Percentiles rank a stretch among this genome's conserved stretches.
phyloP scores from a whole-genome alignment of 2,888 invertebrate genomes.

The Hyppa rectilinea region DNA sequence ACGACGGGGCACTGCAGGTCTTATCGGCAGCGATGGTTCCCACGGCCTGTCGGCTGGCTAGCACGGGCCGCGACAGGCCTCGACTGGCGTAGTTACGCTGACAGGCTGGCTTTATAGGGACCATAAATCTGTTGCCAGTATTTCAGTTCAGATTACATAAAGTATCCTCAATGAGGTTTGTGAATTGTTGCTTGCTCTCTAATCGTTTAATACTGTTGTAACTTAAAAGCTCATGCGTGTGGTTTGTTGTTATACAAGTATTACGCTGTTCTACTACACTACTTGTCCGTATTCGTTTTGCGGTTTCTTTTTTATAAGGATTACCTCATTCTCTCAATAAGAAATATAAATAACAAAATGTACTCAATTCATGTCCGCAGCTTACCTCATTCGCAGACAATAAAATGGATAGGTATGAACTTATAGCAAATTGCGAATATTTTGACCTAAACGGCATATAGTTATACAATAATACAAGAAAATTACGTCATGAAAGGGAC shows the following conservation, averaged over 20 bases:
- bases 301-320: constrained; percentile 32
- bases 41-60: too few relatives aligned
- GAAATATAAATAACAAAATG: constrained; percentile 45
- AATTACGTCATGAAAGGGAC: constrained; percentile 67
- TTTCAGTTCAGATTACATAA: neutral
- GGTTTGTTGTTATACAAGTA: constrained; percentile 40
- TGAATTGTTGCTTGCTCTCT: constrained; percentile 15
- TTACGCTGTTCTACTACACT: constrained; percentile 26
- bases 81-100: too few relatives aligned
- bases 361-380: constrained; percentile 19
- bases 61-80: too few relatives aligned
- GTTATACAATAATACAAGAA: constrained; percentile 38
- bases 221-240: constrained; percentile 34
- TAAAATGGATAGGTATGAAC: constrained; percentile 38
- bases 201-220: constrained; percentile 42
- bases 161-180: too few relatives aligned
- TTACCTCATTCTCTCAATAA: constrained; percentile 42
- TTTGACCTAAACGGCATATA: constrained; percentile 42
- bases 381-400: constrained; percentile 46
- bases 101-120: too few relatives aligned
- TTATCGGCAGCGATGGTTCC: too few relatives aligned
- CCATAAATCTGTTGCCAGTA: neutral
- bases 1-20: too few relatives aligned
- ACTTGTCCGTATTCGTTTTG: constrained; percentile 33
- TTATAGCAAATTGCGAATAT: constrained; percentile 52